Conservation (phyloP, 2,888 invertebrate genomes). For the Caenorhabditis angaria region DNA sequence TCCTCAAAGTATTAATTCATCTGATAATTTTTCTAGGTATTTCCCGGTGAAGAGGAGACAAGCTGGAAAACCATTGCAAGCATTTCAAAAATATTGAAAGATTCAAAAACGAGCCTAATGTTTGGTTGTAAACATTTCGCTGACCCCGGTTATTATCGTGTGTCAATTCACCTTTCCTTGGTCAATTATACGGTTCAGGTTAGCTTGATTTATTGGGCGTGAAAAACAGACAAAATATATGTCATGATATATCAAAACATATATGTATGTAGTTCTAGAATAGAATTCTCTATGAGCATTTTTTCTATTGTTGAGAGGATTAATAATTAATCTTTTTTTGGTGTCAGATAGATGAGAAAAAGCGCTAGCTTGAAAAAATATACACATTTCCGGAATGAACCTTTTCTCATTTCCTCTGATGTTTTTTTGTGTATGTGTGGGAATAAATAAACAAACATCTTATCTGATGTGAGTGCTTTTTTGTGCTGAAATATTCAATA, state of each 20-base stretch:
- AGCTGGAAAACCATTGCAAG: slow-evolving; percentile 37
- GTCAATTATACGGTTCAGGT: slow-evolving; percentile 49
- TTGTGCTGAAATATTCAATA: too few relatives aligned
- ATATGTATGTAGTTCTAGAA: slow-evolving; percentile 16
- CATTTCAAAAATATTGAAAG: slow-evolving; percentile 30
- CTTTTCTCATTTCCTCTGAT: slow-evolving; percentile 1
- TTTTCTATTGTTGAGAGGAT: slow-evolving; percentile 3
- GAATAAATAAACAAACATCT: too few relatives aligned
- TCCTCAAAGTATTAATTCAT: background rate
- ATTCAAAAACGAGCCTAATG: slow-evolving; percentile 39
- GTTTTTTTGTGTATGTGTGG: slow-evolving; percentile 7
- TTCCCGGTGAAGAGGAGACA: slow-evolving; percentile 47
- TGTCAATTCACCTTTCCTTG: slow-evolving; percentile 42
- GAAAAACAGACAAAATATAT: background rate
- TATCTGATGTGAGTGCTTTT: too few relatives aligned
- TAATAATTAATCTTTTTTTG: slow-evolving; percentile 24
- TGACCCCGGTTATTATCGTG: slow-evolving; percentile 55
- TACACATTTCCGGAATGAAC: background rate
- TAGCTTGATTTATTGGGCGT: slow-evolving; percentile 11
- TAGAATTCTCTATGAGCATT: slow-evolving; percentile 21
- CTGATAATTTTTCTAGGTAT: slow-evolving; percentile 25
- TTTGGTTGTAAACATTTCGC: slow-evolving; percentile 56
- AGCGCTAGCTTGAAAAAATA: background rate
- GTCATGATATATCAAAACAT: background rate
- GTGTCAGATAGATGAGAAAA: background rate